These are phyloP conservation scores for Drosophila ercepeae DNA, from an alignment of 1,140 invertebrate species.

Conservation along the genomic window DNA sequence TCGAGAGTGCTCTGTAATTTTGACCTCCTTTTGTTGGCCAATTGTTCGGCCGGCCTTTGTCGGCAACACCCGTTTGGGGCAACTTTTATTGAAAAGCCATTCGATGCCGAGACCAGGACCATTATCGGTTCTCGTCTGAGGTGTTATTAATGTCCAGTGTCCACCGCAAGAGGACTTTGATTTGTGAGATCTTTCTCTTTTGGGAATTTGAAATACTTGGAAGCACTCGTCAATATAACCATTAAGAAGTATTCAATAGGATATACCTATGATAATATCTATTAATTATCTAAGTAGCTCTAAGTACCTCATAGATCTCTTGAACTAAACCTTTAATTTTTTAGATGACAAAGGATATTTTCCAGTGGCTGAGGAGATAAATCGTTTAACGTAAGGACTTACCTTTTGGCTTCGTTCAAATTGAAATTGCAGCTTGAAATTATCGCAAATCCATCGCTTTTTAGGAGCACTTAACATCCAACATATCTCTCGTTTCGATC, in stretches of 20 bases:
- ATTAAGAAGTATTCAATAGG: not conserved
- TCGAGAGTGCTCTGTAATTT: slow-evolving; percentile 63
- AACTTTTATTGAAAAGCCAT: slow-evolving; percentile 74
- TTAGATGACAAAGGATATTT: not conserved
- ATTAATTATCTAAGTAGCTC: too few species aligned
- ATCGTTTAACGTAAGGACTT: slow-evolving; percentile 11
- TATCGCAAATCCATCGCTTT: slow-evolving; percentile 54
- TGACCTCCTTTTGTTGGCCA: slow-evolving; percentile 63
- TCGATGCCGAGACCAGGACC: slow-evolving; percentile 28
- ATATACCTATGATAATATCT: too few species aligned
- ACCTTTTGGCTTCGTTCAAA: slow-evolving; percentile 43
- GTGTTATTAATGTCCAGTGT: slow-evolving; percentile 66
- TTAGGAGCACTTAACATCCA: slow-evolving; percentile 24
- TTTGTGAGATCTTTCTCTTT: slow-evolving; percentile 18
- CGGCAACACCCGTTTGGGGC: slow-evolving; percentile 35
- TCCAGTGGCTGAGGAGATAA: not conserved
- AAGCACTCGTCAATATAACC: slow-evolving; percentile 7
- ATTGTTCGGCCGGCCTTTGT: slow-evolving; percentile 68
- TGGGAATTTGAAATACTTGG: slow-evolving; percentile 14
- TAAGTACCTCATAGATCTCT: not conserved
- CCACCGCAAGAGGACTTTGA: slow-evolving; percentile 37
- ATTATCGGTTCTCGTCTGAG: slow-evolving; percentile 55
- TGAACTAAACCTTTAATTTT: not conserved
- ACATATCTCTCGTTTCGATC: slow-evolving; percentile 42
- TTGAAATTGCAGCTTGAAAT: slow-evolving; percentile 11